These are phyloP conservation scores for Helogale parvula DNA, from an alignment of 2,113 vertebrate genomes.

Conservation along the genomic window DNA sequence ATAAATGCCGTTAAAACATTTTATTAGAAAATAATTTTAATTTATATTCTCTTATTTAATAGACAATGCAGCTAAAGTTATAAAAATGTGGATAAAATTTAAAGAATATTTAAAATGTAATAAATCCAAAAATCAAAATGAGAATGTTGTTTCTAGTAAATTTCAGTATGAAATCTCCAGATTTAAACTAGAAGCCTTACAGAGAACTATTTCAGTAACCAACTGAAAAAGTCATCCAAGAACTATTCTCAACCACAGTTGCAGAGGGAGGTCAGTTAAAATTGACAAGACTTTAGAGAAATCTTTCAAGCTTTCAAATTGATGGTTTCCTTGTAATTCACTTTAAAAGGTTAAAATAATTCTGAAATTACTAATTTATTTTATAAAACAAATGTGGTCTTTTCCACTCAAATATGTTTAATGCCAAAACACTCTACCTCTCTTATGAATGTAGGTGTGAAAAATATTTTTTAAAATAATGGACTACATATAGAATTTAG, in stretches of 20 bases:
- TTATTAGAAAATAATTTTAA: not conserved
- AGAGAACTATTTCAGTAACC: not conserved
- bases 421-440: not conserved
- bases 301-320: not conserved
- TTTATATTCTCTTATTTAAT: not conserved
- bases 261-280: not conserved
- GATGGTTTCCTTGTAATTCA: not conserved
- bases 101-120: not conserved
- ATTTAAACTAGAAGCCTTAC: not conserved
- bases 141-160: not conserved
- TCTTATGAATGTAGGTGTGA: not conserved
- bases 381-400: not conserved
- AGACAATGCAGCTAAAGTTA: not conserved
- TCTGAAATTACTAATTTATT: not conserved
- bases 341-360: not conserved
- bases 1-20: not conserved
- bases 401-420: conserved; percentile 16
- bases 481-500: not conserved
- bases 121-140: not conserved
- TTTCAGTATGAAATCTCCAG: not conserved
- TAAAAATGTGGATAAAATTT: not conserved
- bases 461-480: not conserved
- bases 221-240: not conserved
- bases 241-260: not conserved
- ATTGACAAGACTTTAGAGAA: not conserved